Base-by-base conservation (phyloP, 2,888 invertebrate genomes). In the Lamproptera curius region DNA sequence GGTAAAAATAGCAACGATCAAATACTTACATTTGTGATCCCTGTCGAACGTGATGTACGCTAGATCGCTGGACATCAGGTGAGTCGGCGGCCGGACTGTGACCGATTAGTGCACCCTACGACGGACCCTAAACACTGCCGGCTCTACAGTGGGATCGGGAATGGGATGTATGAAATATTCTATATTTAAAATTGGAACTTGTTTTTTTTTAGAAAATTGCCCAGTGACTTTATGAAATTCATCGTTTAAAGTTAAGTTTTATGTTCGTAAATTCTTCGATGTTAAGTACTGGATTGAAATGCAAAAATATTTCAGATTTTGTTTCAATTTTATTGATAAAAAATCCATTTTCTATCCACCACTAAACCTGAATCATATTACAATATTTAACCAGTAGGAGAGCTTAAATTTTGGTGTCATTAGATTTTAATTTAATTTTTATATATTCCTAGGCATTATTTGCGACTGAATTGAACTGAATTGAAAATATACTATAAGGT, bases 121-220 rank as follows among this genome's bases (percentile, higher is more conserved):
- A 56, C 53, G 69, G 69, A 70, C 72, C 69, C 72, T 75, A 75
- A 73, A 66, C 59, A 63, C 69, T 66, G 57, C 54, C 50, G 10
- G 40, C 36, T 60, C 49, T 68, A 78, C 70, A 75, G 75, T n/a
- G 28, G 28, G 28, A 28, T 5, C 28, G 9, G 4, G 28, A 28
- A 28, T 28, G 28, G 28, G n/a, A 28, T 10, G 28, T 67, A 23
- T 20, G 16, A 50, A 46, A 45, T 43, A 45, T 43, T n/a, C n/a
- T n/a, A 23, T 8, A 6, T 6, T 23, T 8, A 23, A 23, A 23
- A 23, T 6, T 4, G 8, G 8, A 23, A 8, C 23, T 8, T 23
- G 23, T 23, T 23, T 23, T 6, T 23, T 6, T 6, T 8, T 23
- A 6, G 5, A 4, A 23, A 6, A 8, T 4, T 6, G 8, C 4